Conservation (phyloP, 1,140 invertebrate species). For the Sitodiplosis mosellana region DNA sequence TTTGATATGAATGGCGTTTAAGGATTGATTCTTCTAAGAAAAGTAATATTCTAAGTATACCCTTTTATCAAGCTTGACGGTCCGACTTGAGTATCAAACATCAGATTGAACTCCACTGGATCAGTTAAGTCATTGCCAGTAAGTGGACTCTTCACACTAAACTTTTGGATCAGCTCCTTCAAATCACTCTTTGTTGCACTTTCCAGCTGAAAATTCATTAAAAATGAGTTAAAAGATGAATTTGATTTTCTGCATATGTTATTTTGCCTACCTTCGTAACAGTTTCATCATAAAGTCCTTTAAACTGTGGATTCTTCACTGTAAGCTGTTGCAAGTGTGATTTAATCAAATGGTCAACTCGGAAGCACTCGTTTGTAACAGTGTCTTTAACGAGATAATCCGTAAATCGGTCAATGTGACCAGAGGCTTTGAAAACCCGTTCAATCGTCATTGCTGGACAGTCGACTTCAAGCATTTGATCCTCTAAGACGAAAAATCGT, state of each 20-base stretch:
- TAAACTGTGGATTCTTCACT: slow-evolving; percentile 62
- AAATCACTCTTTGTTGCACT: slow-evolving; percentile 81
- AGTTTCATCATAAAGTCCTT: slow-evolving; percentile 53
- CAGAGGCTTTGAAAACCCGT: slow-evolving; percentile 89
- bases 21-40: slow-evolving; percentile 3
- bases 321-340: slow-evolving; percentile 79
- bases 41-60: slow-evolving; percentile 23
- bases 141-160: slow-evolving; percentile 83
- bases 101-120: slow-evolving; percentile 95
- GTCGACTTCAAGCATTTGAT: slow-evolving; percentile 97
- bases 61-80: slow-evolving; percentile 88
- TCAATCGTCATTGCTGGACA: slow-evolving; percentile 95
- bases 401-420: slow-evolving; percentile 96
- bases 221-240: too few species aligned
- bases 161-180: slow-evolving; percentile 63
- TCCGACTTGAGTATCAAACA: slow-evolving; percentile 96
- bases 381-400: slow-evolving; percentile 99
- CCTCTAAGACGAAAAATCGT: slow-evolving; percentile 91
- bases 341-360: slow-evolving; percentile 97
- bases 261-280: slow-evolving; percentile 46
- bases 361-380: slow-evolving; percentile 89
- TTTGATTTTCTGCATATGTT: too few species aligned
- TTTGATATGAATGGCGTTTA: too few species aligned
- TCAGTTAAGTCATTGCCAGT: slow-evolving; percentile 88
- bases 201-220: slow-evolving; percentile 72